Evolutionary conservation across 2,888 invertebrate species (phyloP), one percentile per base, ranked within the genome.

Genomic region (Hoplodrina blanda): DNA sequence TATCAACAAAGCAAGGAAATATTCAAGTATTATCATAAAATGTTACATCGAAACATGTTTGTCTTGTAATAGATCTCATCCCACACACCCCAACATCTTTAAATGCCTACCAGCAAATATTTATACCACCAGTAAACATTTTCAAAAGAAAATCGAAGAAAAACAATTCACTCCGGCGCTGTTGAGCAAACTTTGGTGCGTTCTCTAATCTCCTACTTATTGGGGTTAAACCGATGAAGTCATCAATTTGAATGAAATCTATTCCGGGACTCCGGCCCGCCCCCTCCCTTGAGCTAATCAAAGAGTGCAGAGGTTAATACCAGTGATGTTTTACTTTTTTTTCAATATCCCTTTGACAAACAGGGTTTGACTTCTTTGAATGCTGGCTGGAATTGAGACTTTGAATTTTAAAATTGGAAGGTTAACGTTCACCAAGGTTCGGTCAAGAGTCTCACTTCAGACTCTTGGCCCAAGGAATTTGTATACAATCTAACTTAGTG

Each of bases 201-300:
- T 82, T 87, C 89, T 90, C 90, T 93, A 91, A 92, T 91, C 91
- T 87, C 83, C 85, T 88, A 88, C 91, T 90, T 92, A 91, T 88
- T 88, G 91, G 91, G 93, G 94, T 91, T 92, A 93, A 93, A 91
- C 91, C 91, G 88, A 93, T 94, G 92, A 92, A 93, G 93, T 91
- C 92, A 91, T 93, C 93, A 92, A 93, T 94, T 93, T 91, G 89
- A 93, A 92, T 92, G 89, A 90, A 91, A 92, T 90, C 89, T 87
- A 86, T 17, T 46, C 46, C 41, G 41, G 41, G 41, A 41, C 88
- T 88, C 86, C 80, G 79, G 87, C 86, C 88, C 88, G 66, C 83
- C 82, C 85, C 85, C 84, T 82, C 90, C 88, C 89, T 88, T 84
- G 61, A 78, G 88, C 89, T 92, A 93, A 94, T 93, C 91, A 93